A percentile compares a stretch with the other conserved stretches of the same genome.
phyloP scores from a whole-genome alignment of 2,888 invertebrate genomes.

The Cristatella mucedo region DNA sequence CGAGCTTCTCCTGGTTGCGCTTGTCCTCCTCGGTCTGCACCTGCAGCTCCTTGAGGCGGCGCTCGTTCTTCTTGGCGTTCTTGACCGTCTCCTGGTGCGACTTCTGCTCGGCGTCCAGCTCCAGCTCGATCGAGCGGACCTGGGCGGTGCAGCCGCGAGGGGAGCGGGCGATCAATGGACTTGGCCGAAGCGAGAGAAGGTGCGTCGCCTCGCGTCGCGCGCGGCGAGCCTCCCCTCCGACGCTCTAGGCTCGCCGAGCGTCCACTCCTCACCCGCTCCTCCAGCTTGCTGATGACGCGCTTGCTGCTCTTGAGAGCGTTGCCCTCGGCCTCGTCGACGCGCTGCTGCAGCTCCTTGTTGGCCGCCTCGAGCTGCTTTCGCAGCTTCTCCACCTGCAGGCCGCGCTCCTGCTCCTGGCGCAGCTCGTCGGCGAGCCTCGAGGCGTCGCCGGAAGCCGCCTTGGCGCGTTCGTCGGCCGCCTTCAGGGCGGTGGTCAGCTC shows the following conservation, averaged over 20 bases:
- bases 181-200: too few species aligned
- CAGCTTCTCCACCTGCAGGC: slow-evolving; percentile 91
- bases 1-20: slow-evolving; percentile 99
- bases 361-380: slow-evolving; percentile 92
- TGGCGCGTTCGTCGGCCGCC: too few species aligned
- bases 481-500: too few species aligned
- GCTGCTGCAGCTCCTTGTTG: slow-evolving; percentile 86
- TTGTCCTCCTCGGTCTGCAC: slow-evolving; percentile 69
- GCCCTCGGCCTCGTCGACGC: slow-evolving; percentile 88
- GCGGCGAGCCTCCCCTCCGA: too few species aligned
- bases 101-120: slow-evolving; percentile 93
- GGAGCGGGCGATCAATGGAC: too few species aligned
- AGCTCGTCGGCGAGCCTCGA: slow-evolving; percentile 95
- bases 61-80: slow-evolving; percentile 92
- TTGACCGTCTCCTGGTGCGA: slow-evolving; percentile 96
- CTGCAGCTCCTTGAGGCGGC: slow-evolving; percentile 70
- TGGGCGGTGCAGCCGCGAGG: too few species aligned
- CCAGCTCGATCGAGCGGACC: slow-evolving; percentile 46
- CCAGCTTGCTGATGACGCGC: slow-evolving; percentile 95
- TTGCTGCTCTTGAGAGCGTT: slow-evolving; percentile 97
- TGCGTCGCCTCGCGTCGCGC: too few species aligned
- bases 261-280: slow-evolving; percentile 55
- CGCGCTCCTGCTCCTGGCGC: slow-evolving; percentile 96
- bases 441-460: too few species aligned
- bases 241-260: too few species aligned